Percentiles rank a stretch among this genome's conserved stretches.
Evolutionary conservation across 1,140 invertebrate species (phyloP).

Genomic region (Sinella curviseta): DNA sequence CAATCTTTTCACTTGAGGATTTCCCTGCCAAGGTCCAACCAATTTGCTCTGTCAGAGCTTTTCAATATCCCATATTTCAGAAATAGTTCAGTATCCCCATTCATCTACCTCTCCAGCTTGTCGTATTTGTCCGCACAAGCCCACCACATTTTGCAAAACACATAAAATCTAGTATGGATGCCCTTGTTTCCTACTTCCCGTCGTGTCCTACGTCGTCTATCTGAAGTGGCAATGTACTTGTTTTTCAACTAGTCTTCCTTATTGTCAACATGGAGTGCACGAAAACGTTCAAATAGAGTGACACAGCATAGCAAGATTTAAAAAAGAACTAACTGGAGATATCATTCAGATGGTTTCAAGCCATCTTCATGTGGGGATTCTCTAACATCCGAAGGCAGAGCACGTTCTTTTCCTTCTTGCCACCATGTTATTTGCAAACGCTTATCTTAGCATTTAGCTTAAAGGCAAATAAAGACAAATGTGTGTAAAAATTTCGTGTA

Average conservation of each 20-base stretch:
- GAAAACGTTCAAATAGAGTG: too few species aligned
- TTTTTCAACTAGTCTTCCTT: too few species aligned
- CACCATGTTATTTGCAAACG: background rate
- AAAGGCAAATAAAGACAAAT: conserved; percentile 20
- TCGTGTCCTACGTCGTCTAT: background rate
- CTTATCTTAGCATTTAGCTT: background rate
- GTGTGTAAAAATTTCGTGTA: background rate
- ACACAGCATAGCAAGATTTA: too few species aligned
- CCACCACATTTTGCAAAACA: too few species aligned
- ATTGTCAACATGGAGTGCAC: too few species aligned
- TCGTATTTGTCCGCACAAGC: background rate
- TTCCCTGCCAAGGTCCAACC: background rate
- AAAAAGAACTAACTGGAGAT: too few species aligned
- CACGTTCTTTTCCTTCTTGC: background rate
- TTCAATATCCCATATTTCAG: conserved; percentile 16
- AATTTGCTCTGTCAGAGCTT: background rate
- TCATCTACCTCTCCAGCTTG: background rate
- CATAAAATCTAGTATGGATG: too few species aligned
- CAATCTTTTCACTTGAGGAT: conserved; percentile 1
- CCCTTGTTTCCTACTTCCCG: too few species aligned
- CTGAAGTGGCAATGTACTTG: too few species aligned
- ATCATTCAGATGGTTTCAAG: background rate
- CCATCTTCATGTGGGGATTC: background rate
- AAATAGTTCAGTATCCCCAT: background rate
- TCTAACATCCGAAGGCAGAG: background rate